Conservation (phyloP, 2,888 invertebrate species). For the Galerucella nymphaeae region DNA sequence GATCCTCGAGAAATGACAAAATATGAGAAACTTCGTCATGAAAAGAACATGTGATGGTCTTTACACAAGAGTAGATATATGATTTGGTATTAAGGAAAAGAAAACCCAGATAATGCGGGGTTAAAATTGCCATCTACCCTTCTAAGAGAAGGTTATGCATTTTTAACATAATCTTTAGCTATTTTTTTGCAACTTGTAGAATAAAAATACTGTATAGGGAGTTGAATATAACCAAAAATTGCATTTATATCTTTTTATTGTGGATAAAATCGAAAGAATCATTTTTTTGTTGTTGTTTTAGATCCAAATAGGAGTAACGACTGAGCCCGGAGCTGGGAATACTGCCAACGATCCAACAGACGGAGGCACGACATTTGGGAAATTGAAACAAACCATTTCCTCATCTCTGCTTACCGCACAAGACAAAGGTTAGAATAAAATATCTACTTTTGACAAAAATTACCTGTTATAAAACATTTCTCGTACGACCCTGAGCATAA, state of each 20-base stretch:
- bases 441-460: too few relatives aligned
- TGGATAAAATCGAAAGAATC: too few relatives aligned
- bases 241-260: too few relatives aligned
- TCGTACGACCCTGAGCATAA: too few relatives aligned
- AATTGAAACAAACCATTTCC: conserved; percentile 83
- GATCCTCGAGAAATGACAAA: conserved; percentile 32
- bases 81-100: conserved; percentile 13
- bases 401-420: conserved; percentile 85
- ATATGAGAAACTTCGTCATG: conserved; percentile 30
- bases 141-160: too few relatives aligned
- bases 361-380: conserved; percentile 82
- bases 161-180: too few relatives aligned
- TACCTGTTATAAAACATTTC: too few relatives aligned
- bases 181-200: neutral
- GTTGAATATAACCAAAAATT: too few relatives aligned
- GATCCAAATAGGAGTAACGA: conserved; percentile 77
- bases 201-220: neutral
- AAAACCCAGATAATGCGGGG: conserved; percentile 10
- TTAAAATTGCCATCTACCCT: neutral
- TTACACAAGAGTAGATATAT: conserved; percentile 21
- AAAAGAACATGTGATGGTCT: conserved; percentile 33
- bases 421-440: conserved; percentile 75
- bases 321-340: conserved; percentile 75
- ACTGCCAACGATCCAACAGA: conserved; percentile 73
- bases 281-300: conserved; percentile 60